Percentiles rank a stretch among this genome's conserved stretches.
phyloP scores from a whole-genome alignment of 2,797 vertebrate genomes.

The Amazonetta brasiliensis region DNA sequence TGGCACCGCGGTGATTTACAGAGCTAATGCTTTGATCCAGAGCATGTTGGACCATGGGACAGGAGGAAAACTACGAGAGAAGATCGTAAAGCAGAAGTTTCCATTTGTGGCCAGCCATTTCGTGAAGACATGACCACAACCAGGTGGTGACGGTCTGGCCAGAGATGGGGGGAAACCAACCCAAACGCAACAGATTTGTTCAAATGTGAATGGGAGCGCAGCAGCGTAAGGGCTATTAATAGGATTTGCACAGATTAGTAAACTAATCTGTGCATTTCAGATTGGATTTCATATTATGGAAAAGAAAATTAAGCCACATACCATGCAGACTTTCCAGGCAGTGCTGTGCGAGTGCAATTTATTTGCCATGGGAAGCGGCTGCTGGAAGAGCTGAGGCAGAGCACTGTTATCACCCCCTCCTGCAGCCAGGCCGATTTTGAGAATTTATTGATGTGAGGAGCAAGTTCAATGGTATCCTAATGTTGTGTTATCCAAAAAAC shows the following conservation, averaged over 20 bases:
- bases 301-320: constrained; percentile 60
- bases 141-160: constrained; percentile 33
- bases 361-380: not conserved
- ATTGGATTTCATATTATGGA: constrained; percentile 69
- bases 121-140: not conserved
- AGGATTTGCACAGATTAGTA: constrained; percentile 72
- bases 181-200: constrained; percentile 7
- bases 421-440: not conserved
- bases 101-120: constrained; percentile 8
- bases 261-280: constrained; percentile 67
- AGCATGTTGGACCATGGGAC: not conserved
- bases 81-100: constrained; percentile 1
- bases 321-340: constrained; percentile 30
- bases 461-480: not conserved
- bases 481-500: not conserved
- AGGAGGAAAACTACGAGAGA: not conserved
- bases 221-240: constrained; percentile 53
- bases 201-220: constrained; percentile 33
- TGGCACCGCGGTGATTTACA: constrained; percentile 48
- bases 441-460: not conserved
- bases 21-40: constrained; percentile 37
- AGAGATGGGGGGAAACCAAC: constrained; percentile 12
- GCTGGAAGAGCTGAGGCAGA: not conserved
- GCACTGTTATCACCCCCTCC: not conserved
- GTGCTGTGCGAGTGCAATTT: not conserved